These are phyloP conservation scores for Leucania comma DNA, from an alignment of 2,888 invertebrate genomes.

Conservation along the genomic window DNA sequence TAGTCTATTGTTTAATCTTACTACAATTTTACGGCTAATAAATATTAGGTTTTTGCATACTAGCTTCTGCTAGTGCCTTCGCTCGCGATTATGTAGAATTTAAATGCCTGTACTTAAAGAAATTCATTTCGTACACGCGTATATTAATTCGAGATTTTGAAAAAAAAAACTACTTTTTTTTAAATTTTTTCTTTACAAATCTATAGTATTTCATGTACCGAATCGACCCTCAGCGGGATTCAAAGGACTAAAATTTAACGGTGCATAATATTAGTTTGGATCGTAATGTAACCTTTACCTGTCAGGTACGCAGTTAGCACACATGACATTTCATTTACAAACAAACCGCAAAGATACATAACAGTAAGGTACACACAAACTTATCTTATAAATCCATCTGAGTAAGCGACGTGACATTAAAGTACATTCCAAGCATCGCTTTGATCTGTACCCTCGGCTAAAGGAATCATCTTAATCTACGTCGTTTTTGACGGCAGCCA, in stretches of 20 bases:
- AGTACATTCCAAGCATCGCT: constrained; percentile 25
- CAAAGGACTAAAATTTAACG: no score
- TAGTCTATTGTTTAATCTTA: constrained; percentile 4
- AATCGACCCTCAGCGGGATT: no score
- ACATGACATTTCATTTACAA: background rate
- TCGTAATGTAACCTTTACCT: no score
- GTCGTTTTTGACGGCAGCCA: constrained; percentile 32
- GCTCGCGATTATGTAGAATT: no score
- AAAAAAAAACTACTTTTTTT: no score
- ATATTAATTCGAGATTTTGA: no score
- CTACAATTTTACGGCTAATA: background rate
- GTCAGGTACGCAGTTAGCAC: background rate
- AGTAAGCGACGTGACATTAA: constrained; percentile 24
- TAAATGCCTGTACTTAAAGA: no score
- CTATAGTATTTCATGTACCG: no score
- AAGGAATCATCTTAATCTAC: constrained; percentile 46
- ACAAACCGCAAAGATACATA: background rate
- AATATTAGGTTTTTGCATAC: background rate
- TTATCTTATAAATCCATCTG: constrained; percentile 13
- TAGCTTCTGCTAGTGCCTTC: no score
- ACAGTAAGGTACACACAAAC: background rate
- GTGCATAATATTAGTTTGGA: background rate
- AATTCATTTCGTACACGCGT: no score
- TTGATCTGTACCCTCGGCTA: constrained; percentile 38
- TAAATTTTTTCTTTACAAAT: no score